These are phyloP conservation scores for Haliclona indistincta DNA, from an alignment of 37 sponge, comb jelly and placozoan species.

Conservation along the genomic window DNA sequence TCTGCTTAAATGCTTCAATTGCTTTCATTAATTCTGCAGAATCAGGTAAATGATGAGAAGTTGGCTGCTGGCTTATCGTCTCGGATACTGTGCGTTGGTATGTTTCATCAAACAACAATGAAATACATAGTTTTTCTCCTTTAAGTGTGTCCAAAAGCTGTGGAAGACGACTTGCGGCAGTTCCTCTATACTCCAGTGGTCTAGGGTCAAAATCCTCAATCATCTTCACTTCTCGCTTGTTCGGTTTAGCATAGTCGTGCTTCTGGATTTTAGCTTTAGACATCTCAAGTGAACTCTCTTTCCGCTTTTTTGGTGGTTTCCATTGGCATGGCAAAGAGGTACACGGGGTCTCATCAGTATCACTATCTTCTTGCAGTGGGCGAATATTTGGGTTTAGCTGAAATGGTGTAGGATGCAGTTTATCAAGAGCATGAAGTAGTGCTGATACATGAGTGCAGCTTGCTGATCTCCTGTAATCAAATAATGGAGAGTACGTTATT, in stretches of 20 bases:
- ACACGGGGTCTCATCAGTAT: constrained; percentile 14
- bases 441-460: constrained; percentile 72
- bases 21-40: constrained; percentile 9
- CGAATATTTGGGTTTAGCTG: constrained; percentile 11
- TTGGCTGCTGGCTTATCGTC: too few species aligned
- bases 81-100: too few species aligned
- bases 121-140: constrained; percentile 36
- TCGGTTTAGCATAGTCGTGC: constrained; percentile 32
- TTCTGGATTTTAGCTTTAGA: constrained; percentile 27
- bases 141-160: constrained; percentile 23
- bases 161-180: constrained; percentile 13
- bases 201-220: constrained; percentile 62
- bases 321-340: constrained; percentile 61
- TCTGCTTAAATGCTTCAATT: constrained; percentile 17
- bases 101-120: constrained; percentile 41
- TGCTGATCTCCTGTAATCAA: constrained; percentile 41
- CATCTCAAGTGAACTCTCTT: constrained; percentile 32
- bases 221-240: constrained; percentile 8
- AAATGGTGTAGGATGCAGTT: constrained; percentile 16
- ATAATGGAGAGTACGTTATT: background rate
- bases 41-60: background rate
- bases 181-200: constrained; percentile 39
- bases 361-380: background rate
- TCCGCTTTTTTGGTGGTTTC: constrained; percentile 44
- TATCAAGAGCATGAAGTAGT: constrained; percentile 52